Evolutionary conservation across 2,888 invertebrate genomes (phyloP), one percentile per base, ranked within the genome.

Genomic region (Lucinisca nassula): DNA sequence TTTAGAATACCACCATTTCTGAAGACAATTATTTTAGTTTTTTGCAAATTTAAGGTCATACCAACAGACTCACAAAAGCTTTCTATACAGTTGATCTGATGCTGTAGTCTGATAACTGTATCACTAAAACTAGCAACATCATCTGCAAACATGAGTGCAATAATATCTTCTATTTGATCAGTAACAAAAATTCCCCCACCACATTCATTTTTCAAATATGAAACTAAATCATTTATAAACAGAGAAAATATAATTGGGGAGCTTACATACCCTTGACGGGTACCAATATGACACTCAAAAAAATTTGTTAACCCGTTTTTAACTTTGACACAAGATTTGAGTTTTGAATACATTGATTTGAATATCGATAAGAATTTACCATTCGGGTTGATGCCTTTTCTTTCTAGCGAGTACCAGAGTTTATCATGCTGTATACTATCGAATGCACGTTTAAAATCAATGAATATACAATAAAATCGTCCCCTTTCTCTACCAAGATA

Each of bases 141-240:
- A 55, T 79, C 79, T 17, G 78, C 74, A 24, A 73, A 84, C 73
- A 78, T 72, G 1, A 83, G 30, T 30, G 78, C 78, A 30, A 73
- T 37, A 35, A 73, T 55, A 37, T 78, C 72, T 4, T 37, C 51
- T 24, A 73, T 73, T 27, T 58, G 45, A n/a, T 84, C 61, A 4
- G 79, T 21, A 17, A 79, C 37, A 27, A 27, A 58, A 38, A 77
- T 61, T 27, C 61, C 58, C 38, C 77, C n/a, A 38, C 37, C 30
- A 38, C 61, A 61, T 32, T 12, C 58, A 24, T 2, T 10, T 37
- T 77, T 77, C 38, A 77, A 4, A 37, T 77, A 77, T 58, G 58
- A 38, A 24, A 77, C 40, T 37, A 77, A 38, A 17, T 61, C 77
- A 37, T 61, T 77, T 30, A 77, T 77, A 24, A 61, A 77, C 10